Evolutionary conservation across 2,113 vertebrate genomes (phyloP).

Genomic region (Circaetus gallicus): DNA sequence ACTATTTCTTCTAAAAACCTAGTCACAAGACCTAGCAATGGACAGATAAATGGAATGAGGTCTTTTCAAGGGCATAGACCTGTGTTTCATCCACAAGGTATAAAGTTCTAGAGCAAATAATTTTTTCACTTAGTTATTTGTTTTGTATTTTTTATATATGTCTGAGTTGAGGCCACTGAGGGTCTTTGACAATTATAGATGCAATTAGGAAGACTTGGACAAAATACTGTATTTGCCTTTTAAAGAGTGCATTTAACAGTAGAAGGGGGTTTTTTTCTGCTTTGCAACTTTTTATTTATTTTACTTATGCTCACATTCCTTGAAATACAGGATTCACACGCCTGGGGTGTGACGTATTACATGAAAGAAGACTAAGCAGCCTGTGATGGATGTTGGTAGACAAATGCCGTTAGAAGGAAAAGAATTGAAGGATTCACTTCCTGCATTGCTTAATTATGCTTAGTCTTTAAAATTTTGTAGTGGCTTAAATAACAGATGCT

Average conservation of each 20-base stretch:
- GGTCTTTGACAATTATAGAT: not conserved
- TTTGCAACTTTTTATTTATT: not conserved
- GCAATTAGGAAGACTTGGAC: not conserved
- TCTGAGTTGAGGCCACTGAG: not conserved
- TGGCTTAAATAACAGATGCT: not conserved
- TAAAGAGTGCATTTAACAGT: not conserved
- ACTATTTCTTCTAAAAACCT: constrained; percentile 96
- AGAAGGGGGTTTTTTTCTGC: not conserved
- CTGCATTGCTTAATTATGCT: not conserved
- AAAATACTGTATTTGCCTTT: not conserved
- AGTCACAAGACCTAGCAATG: constrained; percentile 70
- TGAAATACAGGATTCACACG: not conserved
- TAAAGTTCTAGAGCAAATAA: not conserved
- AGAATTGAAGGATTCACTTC: not conserved
- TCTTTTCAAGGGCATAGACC: constrained; percentile 70
- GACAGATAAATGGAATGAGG: constrained; percentile 79
- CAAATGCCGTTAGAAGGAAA: not conserved
- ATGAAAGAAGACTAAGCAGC: not conserved
- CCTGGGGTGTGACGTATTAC: not conserved
- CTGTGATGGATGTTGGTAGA: not conserved
- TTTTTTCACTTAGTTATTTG: not conserved
- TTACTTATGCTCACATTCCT: not conserved
- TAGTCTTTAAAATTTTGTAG: not conserved
- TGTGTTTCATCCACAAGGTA: constrained; percentile 71
- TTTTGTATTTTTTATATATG: not conserved